Evolutionary conservation across 2,888 invertebrate species (phyloP), one percentile per base, ranked within the genome.

Genomic region (Chloroclysta siterata): DNA sequence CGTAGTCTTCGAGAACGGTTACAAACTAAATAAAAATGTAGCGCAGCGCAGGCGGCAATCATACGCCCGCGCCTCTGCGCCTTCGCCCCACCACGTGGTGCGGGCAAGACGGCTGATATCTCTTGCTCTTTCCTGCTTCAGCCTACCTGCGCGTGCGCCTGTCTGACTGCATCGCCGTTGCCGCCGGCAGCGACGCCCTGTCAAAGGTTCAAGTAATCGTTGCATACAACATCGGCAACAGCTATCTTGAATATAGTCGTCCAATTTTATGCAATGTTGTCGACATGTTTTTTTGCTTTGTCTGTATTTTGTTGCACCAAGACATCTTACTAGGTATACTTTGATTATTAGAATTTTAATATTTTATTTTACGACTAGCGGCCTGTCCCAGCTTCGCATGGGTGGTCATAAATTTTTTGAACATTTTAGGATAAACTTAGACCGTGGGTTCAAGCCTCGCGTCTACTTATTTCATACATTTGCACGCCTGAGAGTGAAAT

Each of bases 1-100:
- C 74, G 76, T 69, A 68, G 73, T 81, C 74, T 69, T 77, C 72
- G 74, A 79, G 87, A 87, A 88, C 93, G 88, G 89, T 89, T 88
- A 89, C 85, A 89, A 90, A 93, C 93, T 93, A 90, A 92, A 91
- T 90, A 90, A 91, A 88, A 92, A 90, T 93, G 90, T 94, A 93
- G 92, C 93, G 86, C 91, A 93, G 92, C 93, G 86, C 91, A 89
- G 87, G 83, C 89, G 77, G 84, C 81, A 80, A 85, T 84, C 87
- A 84, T 80, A 85, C 89, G 87, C 89, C 89, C 86, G 89, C 89
- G 86, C 85, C 76, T 68, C 71, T 76, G 77, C 79, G 82, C 66
- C 70, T 69, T 69, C 42, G 79, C 91, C 91, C 93, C 92, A 88
- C 93, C 89, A 89, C 84, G 86, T 85, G 87, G 87, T 84, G 82